Conservation (phyloP, 2,113 vertebrate species). For the Cisticola juncidis region DNA sequence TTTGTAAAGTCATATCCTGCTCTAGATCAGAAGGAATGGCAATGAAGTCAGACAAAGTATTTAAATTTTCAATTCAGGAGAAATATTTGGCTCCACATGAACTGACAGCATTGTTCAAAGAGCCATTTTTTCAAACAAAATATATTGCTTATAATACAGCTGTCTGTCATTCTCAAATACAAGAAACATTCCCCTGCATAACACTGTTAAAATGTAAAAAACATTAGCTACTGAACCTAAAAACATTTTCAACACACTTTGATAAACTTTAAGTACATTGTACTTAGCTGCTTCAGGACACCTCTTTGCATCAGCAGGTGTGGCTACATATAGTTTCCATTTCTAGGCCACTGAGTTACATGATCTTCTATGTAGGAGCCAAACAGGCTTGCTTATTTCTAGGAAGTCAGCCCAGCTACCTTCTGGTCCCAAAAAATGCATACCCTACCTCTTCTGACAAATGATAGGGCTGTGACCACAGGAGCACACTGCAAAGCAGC, state of each 20-base stretch:
- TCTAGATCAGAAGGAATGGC: not conserved
- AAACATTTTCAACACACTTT: conserved; percentile 28
- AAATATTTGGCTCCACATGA: not conserved
- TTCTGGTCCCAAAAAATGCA: not conserved
- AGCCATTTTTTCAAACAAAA: conserved; percentile 24
- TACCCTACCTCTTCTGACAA: not conserved
- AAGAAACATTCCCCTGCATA: not conserved
- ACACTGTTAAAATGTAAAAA: conserved; percentile 25
- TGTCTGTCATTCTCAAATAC: not conserved
- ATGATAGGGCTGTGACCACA: not conserved
- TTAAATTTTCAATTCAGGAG: not conserved
- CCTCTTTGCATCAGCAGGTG: conserved; percentile 13
- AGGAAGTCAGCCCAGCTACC: not conserved
- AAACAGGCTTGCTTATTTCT: not conserved
- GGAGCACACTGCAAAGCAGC: not conserved
- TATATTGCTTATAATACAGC: not conserved
- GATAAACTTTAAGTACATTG: conserved; percentile 34
- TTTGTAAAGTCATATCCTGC: not conserved
- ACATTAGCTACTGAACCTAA: conserved; percentile 17
- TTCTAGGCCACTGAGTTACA: not conserved
- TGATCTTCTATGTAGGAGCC: not conserved
- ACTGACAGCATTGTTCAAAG: not conserved
- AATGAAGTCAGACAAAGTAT: not conserved
- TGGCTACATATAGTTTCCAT: not conserved
- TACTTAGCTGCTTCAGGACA: conserved; percentile 43